These are phyloP conservation scores for Nesoenas mayeri DNA, from an alignment of 2,113 vertebrate species.

Conservation along the genomic window DNA sequence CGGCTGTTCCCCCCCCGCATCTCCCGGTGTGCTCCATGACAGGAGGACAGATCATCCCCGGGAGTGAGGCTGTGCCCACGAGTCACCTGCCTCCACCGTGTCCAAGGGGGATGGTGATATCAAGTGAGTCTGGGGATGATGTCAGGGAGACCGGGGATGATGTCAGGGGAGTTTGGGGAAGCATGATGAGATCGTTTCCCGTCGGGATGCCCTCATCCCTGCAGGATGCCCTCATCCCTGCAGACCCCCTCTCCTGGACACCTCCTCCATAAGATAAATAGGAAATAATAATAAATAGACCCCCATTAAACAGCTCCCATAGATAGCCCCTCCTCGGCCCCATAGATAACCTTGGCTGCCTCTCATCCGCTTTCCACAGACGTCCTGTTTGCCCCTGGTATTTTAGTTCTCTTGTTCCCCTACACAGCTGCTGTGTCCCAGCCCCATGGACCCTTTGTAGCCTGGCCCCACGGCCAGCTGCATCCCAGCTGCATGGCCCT, in stretches of 20 bases:
- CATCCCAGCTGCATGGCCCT: too few species aligned
- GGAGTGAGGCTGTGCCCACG: too few species aligned
- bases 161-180: neutral
- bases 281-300: too few species aligned
- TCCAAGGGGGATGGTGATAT: neutral
- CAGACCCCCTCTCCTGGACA: neutral
- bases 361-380: neutral
- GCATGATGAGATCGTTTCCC: neutral
- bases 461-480: neutral
- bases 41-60: neutral
- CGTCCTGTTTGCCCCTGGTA: neutral
- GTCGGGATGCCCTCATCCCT: neutral
- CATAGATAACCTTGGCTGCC: neutral
- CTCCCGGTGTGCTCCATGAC: too few species aligned
- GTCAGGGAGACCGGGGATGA: neutral
- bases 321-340: neutral
- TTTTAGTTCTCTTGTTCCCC: too few species aligned
- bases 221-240: neutral
- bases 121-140: neutral
- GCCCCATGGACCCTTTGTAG: neutral
- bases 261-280: neutral
- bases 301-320: neutral
- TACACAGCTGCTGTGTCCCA: neutral
- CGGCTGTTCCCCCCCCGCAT: neutral
- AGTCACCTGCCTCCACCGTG: rapidly evolving